A percentile compares a stretch with the other conserved stretches of the same genome.
These are phyloP conservation scores for Desoria tigrina DNA, from an alignment of 2,888 invertebrate species.

Conservation along the genomic window DNA sequence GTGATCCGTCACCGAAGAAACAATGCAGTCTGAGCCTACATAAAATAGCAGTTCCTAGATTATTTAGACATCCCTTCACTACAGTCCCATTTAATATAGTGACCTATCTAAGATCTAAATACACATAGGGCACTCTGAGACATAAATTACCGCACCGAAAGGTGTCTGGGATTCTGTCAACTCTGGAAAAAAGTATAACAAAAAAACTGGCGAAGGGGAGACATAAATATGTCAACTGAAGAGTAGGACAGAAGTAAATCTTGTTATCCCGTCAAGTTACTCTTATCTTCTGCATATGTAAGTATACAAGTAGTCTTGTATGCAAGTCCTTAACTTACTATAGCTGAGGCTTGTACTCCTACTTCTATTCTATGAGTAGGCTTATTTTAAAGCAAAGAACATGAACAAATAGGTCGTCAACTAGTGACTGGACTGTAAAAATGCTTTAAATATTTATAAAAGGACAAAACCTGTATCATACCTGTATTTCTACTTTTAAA, in stretches of 20 bases:
- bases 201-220: constrained; percentile 17
- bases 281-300: not conserved
- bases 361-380: too few relatives aligned
- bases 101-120: not conserved
- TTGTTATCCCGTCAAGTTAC: not conserved
- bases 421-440: too few relatives aligned
- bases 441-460: too few relatives aligned
- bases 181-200: not conserved
- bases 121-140: not conserved
- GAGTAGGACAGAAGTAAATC: not conserved
- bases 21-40: not conserved
- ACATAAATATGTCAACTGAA: constrained; percentile 17
- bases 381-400: too few relatives aligned
- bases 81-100: not conserved
- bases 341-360: too few relatives aligned
- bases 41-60: too few relatives aligned
- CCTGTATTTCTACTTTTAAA: too few relatives aligned
- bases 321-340: too few relatives aligned
- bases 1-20: constrained; percentile 11
- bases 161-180: constrained; percentile 9
- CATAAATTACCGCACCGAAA: constrained; percentile 13
- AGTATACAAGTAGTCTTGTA: not conserved
- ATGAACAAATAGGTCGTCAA: too few relatives aligned
- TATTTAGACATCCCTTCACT: too few relatives aligned
- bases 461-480: too few relatives aligned